Conservation (phyloP, 2,888 invertebrate species). For the Dromius quadrimaculatus region DNA sequence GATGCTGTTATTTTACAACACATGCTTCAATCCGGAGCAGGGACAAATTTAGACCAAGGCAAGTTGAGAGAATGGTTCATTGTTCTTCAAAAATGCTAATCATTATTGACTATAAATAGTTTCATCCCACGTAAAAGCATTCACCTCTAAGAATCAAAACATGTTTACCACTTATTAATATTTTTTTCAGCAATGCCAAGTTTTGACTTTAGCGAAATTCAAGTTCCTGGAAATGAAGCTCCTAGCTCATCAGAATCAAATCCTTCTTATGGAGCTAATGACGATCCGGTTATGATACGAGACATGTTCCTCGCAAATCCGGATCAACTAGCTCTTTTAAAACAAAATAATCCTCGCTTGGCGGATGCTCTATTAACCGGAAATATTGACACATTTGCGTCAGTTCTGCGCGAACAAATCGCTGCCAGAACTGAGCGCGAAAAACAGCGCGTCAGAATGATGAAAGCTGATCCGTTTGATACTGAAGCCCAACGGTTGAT, state of each 20-base stretch:
- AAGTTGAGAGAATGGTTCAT: conserved; percentile 13
- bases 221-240: conserved; percentile 72
- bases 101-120: conserved; percentile 47
- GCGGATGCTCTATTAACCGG: conserved; percentile 92
- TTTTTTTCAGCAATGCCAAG: conserved; percentile 69
- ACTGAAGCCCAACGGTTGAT: conserved; percentile 94
- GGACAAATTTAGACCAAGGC: conserved; percentile 57
- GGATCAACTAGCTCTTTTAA: conserved; percentile 88
- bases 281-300: conserved; percentile 86
- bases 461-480: conserved; percentile 95
- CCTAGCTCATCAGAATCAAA: conserved; percentile 57
- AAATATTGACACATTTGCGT: conserved; percentile 83
- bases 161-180: conserved; percentile 2
- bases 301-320: conserved; percentile 92
- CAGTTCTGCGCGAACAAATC: conserved; percentile 85
- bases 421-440: conserved; percentile 85
- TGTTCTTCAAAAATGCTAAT: conserved; percentile 48
- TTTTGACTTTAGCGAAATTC: conserved; percentile 89
- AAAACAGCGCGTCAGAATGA: conserved; percentile 85
- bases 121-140: conserved; percentile 3
- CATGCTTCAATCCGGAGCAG: conserved; percentile 69
- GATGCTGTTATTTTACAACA: conserved; percentile 88
- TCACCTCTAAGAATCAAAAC: conserved; percentile 4
- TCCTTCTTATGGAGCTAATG: conserved; percentile 69
- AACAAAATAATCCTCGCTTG: conserved; percentile 92